phyloP scores from a whole-genome alignment of 2,113 vertebrate genomes.

The Marmota monax region DNA sequence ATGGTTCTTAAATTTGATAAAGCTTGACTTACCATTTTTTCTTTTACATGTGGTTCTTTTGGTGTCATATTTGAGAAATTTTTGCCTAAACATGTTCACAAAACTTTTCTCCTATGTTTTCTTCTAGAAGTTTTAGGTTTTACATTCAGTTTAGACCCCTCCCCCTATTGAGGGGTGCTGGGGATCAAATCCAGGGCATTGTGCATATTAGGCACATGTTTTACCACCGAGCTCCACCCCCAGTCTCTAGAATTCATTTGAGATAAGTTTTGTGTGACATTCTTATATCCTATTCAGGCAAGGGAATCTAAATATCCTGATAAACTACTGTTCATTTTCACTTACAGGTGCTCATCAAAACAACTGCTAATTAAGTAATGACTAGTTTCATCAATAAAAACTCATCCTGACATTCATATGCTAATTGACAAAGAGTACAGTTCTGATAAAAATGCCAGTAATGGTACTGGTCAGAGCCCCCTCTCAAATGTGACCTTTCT shows the following conservation, averaged over 20 bases:
- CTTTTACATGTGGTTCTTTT: not conserved
- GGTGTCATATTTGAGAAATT: constrained; percentile 2
- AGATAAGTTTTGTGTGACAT: not conserved
- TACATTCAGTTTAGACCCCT: not conserved
- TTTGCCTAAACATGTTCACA: not conserved
- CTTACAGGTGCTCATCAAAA: not conserved
- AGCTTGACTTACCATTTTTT: not conserved
- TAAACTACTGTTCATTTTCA: not conserved
- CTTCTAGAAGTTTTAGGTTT: constrained; percentile 23
- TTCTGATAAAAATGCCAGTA: constrained; percentile 38
- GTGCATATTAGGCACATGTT: not conserved
- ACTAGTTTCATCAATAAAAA: constrained; percentile 38
- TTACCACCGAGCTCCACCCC: not conserved
- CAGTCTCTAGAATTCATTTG: not conserved
- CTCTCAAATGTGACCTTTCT: not conserved
- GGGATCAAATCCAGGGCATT: not conserved
- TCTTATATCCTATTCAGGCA: not conserved
- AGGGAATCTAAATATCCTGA: not conserved
- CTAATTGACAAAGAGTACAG: not conserved
- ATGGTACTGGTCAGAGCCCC: not conserved
- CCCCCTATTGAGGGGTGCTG: not conserved
- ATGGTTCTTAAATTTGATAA: constrained; percentile 44
- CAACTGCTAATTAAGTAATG: constrained; percentile 35
- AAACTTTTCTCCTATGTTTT: not conserved
- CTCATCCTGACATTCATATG: constrained; percentile 1